Evolutionary conservation across 2,888 invertebrate genomes (phyloP), one percentile per base, ranked within the genome.

Genomic region (Scaptomyza polygonia): DNA sequence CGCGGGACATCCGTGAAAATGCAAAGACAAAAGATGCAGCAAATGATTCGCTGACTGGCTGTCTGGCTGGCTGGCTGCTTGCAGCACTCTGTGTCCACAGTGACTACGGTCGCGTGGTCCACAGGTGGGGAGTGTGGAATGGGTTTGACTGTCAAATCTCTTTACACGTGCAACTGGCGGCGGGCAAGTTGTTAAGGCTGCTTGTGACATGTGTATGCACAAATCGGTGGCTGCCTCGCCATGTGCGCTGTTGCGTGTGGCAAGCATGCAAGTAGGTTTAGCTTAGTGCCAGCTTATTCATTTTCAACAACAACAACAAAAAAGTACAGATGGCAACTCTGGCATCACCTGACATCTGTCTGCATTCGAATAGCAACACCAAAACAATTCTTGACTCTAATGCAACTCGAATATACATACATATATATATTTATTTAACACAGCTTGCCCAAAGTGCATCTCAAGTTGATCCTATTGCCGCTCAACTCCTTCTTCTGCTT

Each of bases 271-370:
- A 76, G 64, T 56, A 67, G 67, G 72, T 79, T 79, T 49, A 65
- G 86, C 84, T 80, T 80, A 80, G 78, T 59, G 84, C 58, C 85
- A 71, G 72, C 72, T 80, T 80, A 86, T 77, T 65, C 80, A 81
- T 66, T 77, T 77, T 63, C 34, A 47, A 53, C 66, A 45, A 39
- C n/a, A n/a, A n/a, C n/a, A n/a, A n/a, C n/a, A n/a, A n/a, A n/a
- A n/a, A n/a, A n/a, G n/a, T n/a, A 57, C 66, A 72, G 72, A 34
- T 72, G 72, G 55, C 69, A 59, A 51, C 76, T 45, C 62, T 44
- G 47, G 47, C 36, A 25, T 61, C 53, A 61, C 40, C 61, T 61
- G 61, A 14, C 54, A 34, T 54, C 59, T n/a, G 32, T 32, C 16
- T 32, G 47, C 36, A 45, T 27, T 42, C 25, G 43, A 59, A 34